Evolutionary conservation across 2,113 vertebrate species (phyloP).

Genomic region (Chamaea fasciata): DNA sequence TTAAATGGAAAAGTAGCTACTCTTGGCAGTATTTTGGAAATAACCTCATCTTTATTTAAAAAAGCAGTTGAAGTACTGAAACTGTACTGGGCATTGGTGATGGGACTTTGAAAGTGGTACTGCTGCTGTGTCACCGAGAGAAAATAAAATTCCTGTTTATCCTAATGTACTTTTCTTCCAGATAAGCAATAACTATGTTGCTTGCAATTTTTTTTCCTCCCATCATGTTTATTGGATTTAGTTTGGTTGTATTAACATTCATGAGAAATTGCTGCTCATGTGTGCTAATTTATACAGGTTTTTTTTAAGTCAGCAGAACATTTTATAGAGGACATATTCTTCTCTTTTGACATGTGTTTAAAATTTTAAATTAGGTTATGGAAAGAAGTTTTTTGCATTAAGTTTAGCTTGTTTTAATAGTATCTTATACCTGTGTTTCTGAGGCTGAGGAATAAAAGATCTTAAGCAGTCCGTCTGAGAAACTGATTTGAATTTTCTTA

Average conservation of each 20-base stretch:
- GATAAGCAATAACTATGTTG: conserved; percentile 1
- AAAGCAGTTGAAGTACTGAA: neutral
- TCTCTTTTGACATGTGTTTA: neutral
- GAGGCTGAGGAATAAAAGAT: neutral
- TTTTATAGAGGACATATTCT: neutral
- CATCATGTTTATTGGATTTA: neutral
- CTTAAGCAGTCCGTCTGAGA: neutral
- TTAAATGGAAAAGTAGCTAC: neutral
- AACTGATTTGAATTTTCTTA: neutral
- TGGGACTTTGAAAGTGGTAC: neutral
- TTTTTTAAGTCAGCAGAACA: neutral
- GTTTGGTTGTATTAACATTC: conserved; percentile 27
- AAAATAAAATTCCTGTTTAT: neutral
- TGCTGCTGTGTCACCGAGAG: neutral
- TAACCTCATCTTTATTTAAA: neutral
- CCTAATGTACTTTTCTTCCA: neutral
- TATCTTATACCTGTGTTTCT: neutral
- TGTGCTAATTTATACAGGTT: neutral
- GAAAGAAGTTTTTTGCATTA: neutral
- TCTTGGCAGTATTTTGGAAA: neutral
- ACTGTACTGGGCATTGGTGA: neutral
- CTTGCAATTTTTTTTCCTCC: neutral
- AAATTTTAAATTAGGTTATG: neutral
- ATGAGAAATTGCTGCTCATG: conserved; percentile 14
- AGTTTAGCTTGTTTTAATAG: neutral